Percentiles rank a stretch among this genome's conserved stretches.
Conservation (phyloP, 2,797 vertebrate species). For the Ctenochaetus hawaiiensis region DNA sequence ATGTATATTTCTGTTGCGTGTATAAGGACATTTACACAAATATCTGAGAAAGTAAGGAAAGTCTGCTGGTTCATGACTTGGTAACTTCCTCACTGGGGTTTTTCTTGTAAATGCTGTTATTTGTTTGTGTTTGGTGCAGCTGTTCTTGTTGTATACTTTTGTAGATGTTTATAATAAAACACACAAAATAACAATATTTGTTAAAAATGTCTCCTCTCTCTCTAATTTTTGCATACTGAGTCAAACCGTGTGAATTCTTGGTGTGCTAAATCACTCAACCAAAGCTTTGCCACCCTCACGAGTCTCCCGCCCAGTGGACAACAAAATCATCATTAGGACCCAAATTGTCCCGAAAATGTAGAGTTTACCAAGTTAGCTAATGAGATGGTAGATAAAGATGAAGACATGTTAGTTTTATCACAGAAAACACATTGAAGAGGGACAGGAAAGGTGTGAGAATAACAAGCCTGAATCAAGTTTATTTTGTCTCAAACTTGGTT, state of each 20-base stretch:
- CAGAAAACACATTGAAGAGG: background rate
- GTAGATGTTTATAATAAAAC: slow-evolving; percentile 75
- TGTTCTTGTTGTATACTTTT: slow-evolving; percentile 22
- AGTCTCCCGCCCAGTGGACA: background rate
- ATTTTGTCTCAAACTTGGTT: slow-evolving; percentile 4
- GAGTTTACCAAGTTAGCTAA: background rate
- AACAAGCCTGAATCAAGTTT: slow-evolving; percentile 10
- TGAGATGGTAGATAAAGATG: background rate
- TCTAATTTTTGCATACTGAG: slow-evolving; percentile 34
- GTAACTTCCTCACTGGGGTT: slow-evolving; percentile 37
- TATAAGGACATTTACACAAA: slow-evolving; percentile 21
- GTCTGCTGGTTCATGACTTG: slow-evolving; percentile 78
- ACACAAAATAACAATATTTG: background rate
- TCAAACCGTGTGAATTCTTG: slow-evolving; percentile 40
- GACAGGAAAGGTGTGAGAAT: slow-evolving; percentile 32
- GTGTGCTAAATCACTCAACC: background rate
- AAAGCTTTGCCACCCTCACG: background rate
- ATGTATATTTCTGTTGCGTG: slow-evolving; percentile 27
- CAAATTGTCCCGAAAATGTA: background rate
- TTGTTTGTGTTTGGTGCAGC: slow-evolving; percentile 14
- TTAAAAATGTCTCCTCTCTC: slow-evolving; percentile 19
- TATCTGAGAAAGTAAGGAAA: slow-evolving; percentile 40
- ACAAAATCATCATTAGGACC: slow-evolving; percentile 2
- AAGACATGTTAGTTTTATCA: slow-evolving; percentile 28
- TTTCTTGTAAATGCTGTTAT: slow-evolving; percentile 70